Conservation (phyloP, 2,797 vertebrate genomes). For the Malurus leucopterus region DNA sequence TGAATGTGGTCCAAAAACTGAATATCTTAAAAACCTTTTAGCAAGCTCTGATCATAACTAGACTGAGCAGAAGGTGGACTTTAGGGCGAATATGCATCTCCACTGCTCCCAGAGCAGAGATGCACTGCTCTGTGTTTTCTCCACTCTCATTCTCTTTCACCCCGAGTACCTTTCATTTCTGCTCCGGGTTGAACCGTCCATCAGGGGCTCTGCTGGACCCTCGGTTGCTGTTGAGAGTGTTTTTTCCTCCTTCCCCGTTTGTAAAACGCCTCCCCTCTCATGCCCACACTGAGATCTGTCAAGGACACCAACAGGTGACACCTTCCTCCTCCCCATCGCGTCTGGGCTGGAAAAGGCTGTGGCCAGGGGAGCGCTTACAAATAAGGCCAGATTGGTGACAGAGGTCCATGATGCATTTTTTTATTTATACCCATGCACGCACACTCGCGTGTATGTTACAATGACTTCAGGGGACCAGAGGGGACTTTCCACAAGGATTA, state of each 20-base stretch:
- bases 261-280: neutral
- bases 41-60: neutral
- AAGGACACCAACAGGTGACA: slow-evolving; percentile 65
- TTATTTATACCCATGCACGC: slow-evolving; percentile 75
- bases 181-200: neutral
- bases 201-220: neutral
- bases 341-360: slow-evolving; percentile 45
- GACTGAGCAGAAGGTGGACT: neutral
- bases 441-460: slow-evolving; percentile 54
- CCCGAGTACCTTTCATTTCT: neutral
- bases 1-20: rapidly evolving
- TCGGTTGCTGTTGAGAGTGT: rapidly evolving
- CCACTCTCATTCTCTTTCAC: neutral
- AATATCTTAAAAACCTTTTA: neutral
- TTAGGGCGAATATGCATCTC: neutral
- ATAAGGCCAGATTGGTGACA: slow-evolving; percentile 62
- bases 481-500: slow-evolving; percentile 73
- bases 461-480: slow-evolving; percentile 68
- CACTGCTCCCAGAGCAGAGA: neutral
- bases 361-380: slow-evolving; percentile 59
- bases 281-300: slow-evolving; percentile 28
- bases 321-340: slow-evolving; percentile 11
- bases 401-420: slow-evolving; percentile 69
- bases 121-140: neutral
- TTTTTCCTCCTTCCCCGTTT: neutral